phyloP scores from a whole-genome alignment of 2,113 vertebrate species.

The Falco punctatus region DNA sequence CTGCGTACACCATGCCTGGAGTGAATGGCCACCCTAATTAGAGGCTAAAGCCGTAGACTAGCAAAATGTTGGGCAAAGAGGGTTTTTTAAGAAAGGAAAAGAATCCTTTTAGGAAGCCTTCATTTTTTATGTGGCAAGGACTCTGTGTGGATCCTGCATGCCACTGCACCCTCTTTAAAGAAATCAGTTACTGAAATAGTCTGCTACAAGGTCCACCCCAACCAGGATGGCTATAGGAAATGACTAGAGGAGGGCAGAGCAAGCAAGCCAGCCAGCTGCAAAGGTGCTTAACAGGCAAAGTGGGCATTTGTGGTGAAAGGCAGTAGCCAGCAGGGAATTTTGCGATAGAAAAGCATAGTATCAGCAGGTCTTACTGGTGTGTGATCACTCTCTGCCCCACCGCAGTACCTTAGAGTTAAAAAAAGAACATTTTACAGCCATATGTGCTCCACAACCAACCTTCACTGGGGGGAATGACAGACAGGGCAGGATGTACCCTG shows the following conservation, averaged over 20 bases:
- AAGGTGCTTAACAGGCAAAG: neutral
- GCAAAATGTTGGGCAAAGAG: neutral
- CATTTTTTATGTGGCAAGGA: conserved; percentile 22
- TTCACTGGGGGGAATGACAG: neutral
- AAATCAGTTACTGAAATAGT: neutral
- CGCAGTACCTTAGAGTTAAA: neutral
- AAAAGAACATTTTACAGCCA: neutral
- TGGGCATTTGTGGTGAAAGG: neutral
- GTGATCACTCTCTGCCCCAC: neutral
- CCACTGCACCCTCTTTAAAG: neutral
- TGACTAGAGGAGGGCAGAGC: neutral
- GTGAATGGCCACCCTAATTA: neutral
- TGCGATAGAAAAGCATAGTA: neutral
- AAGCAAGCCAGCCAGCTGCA: neutral
- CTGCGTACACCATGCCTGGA: neutral
- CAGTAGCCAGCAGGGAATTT: neutral
- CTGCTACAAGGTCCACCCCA: neutral
- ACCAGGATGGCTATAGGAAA: neutral
- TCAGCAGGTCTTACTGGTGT: neutral
- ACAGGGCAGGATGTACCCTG: neutral
- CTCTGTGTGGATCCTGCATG: neutral
- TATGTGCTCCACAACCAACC: neutral
- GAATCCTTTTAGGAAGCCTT: neutral
- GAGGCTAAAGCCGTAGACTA: neutral
- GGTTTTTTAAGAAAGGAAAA: neutral